Evolutionary conservation across 2,888 invertebrate genomes (phyloP).

Genomic region (Clanis bilineata): DNA sequence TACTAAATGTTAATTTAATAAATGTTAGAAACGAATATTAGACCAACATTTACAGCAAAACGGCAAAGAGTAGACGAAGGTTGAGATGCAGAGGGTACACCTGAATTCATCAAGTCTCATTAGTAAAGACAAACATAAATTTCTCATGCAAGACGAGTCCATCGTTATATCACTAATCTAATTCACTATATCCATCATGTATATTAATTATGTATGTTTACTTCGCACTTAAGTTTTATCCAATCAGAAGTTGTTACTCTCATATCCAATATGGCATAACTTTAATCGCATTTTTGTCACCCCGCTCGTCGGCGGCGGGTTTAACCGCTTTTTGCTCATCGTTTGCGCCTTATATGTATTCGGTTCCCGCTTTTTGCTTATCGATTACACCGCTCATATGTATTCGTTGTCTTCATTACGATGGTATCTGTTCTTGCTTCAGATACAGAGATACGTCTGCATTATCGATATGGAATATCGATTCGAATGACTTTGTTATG

Average conservation of each 20-base stretch:
- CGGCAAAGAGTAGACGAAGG: no score
- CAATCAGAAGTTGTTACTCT: background rate
- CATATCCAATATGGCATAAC: conserved; percentile 45
- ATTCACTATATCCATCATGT: no score
- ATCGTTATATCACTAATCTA: no score
- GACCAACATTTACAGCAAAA: no score
- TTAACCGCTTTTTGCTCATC: conserved; percentile 49
- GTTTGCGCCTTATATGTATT: conserved; percentile 59
- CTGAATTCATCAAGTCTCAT: no score
- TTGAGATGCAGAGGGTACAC: no score
- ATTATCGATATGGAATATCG: conserved; percentile 39
- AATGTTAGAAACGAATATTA: no score
- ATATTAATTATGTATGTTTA: background rate
- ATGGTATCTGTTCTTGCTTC: conserved; percentile 40
- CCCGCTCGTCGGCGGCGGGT: conserved; percentile 49
- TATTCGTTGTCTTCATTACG: conserved; percentile 72
- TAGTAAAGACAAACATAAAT: no score
- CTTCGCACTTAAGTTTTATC: background rate
- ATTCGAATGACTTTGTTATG: conserved; percentile 24
- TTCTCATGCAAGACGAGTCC: no score
- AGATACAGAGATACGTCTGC: conserved; percentile 41
- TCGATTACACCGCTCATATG: conserved; percentile 58
- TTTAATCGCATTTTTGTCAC: conserved; percentile 81
- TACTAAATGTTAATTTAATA: no score
- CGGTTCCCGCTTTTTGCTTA: conserved; percentile 47